phyloP scores from a whole-genome alignment of 2,888 invertebrate genomes.

The Nowickia ferox region DNA sequence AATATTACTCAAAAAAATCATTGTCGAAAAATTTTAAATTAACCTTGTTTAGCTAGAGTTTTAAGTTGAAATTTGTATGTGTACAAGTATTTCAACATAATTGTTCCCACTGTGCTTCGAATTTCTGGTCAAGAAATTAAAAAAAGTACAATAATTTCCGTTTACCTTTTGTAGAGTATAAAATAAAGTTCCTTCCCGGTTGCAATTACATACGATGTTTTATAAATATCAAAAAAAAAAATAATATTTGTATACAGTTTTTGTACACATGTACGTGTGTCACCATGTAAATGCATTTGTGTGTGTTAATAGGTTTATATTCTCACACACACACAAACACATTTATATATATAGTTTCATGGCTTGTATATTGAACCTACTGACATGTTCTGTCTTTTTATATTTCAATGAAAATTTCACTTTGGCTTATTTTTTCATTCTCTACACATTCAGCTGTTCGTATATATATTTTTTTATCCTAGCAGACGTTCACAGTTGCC shows the following conservation, averaged over 20 bases:
- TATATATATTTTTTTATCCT: background rate
- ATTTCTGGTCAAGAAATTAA: background rate
- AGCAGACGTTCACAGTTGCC: constrained; percentile 27
- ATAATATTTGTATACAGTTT: background rate
- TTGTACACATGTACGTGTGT: background rate
- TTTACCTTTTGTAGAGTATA: constrained; percentile 53
- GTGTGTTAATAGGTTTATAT: constrained; percentile 65
- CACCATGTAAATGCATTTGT: background rate
- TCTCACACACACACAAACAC: constrained; percentile 4
- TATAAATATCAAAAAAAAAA: background rate
- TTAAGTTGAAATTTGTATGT: background rate
- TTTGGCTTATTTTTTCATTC: constrained; percentile 22
- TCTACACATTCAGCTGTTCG: constrained; percentile 39
- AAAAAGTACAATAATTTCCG: constrained; percentile 34
- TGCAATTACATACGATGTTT: constrained; percentile 60
- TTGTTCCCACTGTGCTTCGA: constrained; percentile 27
- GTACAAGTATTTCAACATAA: background rate
- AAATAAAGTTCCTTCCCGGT: constrained; percentile 65
- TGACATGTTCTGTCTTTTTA: constrained; percentile 68
- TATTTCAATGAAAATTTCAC: constrained; percentile 70
- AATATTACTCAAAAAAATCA: too few species aligned
- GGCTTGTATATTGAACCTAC: constrained; percentile 67
- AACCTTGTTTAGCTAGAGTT: too few species aligned
- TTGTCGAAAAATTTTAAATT: too few species aligned
- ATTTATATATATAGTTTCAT: background rate